Base-by-base conservation (phyloP, 2,797 vertebrate species). In the Muraenolepis orangiensis region DNA sequence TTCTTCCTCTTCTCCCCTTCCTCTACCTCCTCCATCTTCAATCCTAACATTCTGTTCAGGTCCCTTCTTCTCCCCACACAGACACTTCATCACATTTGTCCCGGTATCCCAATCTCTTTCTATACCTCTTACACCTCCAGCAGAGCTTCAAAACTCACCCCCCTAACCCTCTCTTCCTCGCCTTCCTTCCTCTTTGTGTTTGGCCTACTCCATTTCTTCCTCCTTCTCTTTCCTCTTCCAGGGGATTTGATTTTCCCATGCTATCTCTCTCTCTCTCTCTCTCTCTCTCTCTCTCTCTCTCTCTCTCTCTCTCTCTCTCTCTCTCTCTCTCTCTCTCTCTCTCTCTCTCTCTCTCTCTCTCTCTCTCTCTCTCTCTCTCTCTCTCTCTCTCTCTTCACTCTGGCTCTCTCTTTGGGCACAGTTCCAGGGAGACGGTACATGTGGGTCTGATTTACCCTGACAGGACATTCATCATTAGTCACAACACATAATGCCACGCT, bases 381-480 rank as follows among this genome's bases (percentile, higher is more conserved):
- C 32, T 34, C 32, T 34, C 32, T 34, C 32, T 46, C 42, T 46
- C 42, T 46, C 42, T 46, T 46, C 42, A 6, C 42, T 46, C 16
- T 46, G 2, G n/a, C 51, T 57, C 57, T 64, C n/a, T 64, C 57
- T 3, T 23, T 83, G 81, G 89, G 88, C 86, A 77, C 71, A 69
- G 75, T 80, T 92, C 89, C 92, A 91, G 84, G 80, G 79, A 83
- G 78, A 83, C 76, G 78, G 73, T 85, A 79, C 88, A 85, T 81
- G 76, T 18, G 73, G 77, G 78, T 84, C 83, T 92, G 93, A 93
- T 91, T 90, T 83, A 87, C 80, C 82, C 80, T 83, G 92, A 91
- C 91, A 94, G 91, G 87, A 91, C 90, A 93, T 93, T 91, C 87
- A 93, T 93, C 92, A 93, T 92, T 87, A 88, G 87, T 88, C 85